Evolutionary conservation across 2,113 vertebrate genomes (phyloP), one percentile per base, ranked within the genome.

Genomic region (Colistium nudipinnis): DNA sequence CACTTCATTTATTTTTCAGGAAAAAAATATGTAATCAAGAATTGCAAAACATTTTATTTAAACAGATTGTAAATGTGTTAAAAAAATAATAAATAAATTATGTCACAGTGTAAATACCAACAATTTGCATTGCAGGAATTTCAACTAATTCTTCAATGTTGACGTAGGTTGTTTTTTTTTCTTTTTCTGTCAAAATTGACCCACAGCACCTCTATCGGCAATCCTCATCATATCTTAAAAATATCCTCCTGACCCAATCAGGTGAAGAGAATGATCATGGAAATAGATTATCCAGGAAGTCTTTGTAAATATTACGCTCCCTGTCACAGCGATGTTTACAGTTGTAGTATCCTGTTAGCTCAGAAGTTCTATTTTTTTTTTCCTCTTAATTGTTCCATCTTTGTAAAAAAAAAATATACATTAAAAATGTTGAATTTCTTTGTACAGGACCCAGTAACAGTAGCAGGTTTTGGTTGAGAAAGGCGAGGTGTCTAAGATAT

Each of bases 391-490:
- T 75, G 71, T 81, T 87, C 65, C 62, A 67, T n/a, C 73, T 85
- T 81, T 87, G 75, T 90, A 48, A 89, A 80, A 78, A 86, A 70
- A 61, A 66, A 74, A 76, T 79, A 53, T 80, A 59, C 66, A 84
- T 27, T 30, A 77, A 72, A 71, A 80, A 82, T 92, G 78, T 92
- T 82, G 88, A 92, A 87, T 86, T 94, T 89, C 83, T 60, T 87
- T 94, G 94, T 96, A 95, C 90, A 94, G 92, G 87, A 89, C 92
- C 93, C 94, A 96, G 94, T 93, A 90, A 94, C 92, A 90, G 93
- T 93, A 93, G 93, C 93, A 94, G 88, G 62, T 91, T 92, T 89
- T 90, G 84, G 81, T 70, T 90, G 69, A 88, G 80, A 88, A 80
- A 74, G 76, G 86, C 81, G 90, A 87, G 91, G 87, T 90, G 85